Base-by-base conservation (phyloP, 2,888 invertebrate species). In the Cephus spinipes region DNA sequence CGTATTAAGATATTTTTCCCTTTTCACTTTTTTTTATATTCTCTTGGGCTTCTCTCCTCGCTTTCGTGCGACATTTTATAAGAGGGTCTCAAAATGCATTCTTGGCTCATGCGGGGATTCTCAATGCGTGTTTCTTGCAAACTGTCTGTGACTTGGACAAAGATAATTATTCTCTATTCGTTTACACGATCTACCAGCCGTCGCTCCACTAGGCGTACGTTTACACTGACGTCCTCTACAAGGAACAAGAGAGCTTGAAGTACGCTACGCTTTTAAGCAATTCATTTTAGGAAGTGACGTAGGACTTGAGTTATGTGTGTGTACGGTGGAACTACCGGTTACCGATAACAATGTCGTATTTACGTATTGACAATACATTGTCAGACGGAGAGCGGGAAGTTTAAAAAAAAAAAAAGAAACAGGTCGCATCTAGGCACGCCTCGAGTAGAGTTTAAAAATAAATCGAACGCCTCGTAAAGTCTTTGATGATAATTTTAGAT, bases 401-500 rank as follows among this genome's bases (percentile, higher is more conserved):
- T 55, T 23, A n/a, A n/a, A n/a, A n/a, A n/a, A 2, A 55, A 55
- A 55, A 15, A 6, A 40, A 40, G 2, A 6, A 55, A 55, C 12
- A 36, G 55, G 6, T 15, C 55, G 40, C 23, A 2, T 23, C 23
- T 55, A 23, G 55, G 23, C 23, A 23, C 33, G 69, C 74, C 71
- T 74, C 75, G 68, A 32, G 77, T 23, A 32, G 71, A 68, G 35
- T 77, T 74, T 33, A 30, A 69, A 77, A 77, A 77, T 74, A 74
- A 77, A 77, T 69, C 69, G n/a, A 73, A 77, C 73, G 69, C 74
- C 69, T 69, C 69, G 69, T 69, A 71, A 69, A 75, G 55, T 55
- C 77, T 77, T 77, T 77, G 77, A 77, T 77, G 68, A 31, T 77
- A 77, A 77, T 55, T 74, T 74, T 77, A 75, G 77, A 68, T 12